Conservation (phyloP, 2,888 invertebrate species). For the Erebia aethiops region DNA sequence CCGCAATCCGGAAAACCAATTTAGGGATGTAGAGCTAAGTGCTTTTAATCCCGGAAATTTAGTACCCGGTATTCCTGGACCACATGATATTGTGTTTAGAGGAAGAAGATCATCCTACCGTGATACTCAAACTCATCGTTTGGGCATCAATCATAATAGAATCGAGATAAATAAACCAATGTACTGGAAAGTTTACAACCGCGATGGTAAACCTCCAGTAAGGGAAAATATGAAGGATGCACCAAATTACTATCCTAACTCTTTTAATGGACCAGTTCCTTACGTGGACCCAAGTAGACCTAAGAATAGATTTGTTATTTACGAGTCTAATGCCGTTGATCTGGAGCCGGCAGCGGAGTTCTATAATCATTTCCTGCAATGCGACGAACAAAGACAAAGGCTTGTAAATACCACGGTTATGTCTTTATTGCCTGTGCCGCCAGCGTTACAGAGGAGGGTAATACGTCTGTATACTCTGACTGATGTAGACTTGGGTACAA, state of each 20-base stretch:
- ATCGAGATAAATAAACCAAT: constrained; percentile 59
- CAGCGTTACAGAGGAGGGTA: constrained; percentile 88
- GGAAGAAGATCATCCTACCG: constrained; percentile 56
- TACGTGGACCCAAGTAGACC: constrained; percentile 73
- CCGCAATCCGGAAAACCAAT: constrained; percentile 56
- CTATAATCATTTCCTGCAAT: constrained; percentile 75
- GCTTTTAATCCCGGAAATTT: constrained; percentile 62
- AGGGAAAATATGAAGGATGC: constrained; percentile 91
- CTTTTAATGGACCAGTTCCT: constrained; percentile 91
- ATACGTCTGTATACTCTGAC: constrained; percentile 89
- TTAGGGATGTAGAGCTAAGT: constrained; percentile 53
- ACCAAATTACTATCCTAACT: constrained; percentile 97
- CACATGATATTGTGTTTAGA: constrained; percentile 58
- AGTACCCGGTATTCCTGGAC: constrained; percentile 68
- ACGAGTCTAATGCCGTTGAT: constrained; percentile 55
- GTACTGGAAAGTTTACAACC: constrained; percentile 54
- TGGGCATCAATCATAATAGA: constrained; percentile 61
- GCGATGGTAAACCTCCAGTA: constrained; percentile 84
- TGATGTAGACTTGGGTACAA: constrained; percentile 87
- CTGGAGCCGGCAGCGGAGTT: constrained; percentile 87
- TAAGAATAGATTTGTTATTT: constrained; percentile 46
- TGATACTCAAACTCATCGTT: constrained; percentile 61
- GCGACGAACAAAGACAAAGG: constrained; percentile 47
- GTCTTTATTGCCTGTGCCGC: constrained; percentile 40
- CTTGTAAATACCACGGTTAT: constrained; percentile 42